Evolutionary conservation across 2,797 vertebrate species (phyloP).

Genomic region (Coranthus polyacanthus): DNA sequence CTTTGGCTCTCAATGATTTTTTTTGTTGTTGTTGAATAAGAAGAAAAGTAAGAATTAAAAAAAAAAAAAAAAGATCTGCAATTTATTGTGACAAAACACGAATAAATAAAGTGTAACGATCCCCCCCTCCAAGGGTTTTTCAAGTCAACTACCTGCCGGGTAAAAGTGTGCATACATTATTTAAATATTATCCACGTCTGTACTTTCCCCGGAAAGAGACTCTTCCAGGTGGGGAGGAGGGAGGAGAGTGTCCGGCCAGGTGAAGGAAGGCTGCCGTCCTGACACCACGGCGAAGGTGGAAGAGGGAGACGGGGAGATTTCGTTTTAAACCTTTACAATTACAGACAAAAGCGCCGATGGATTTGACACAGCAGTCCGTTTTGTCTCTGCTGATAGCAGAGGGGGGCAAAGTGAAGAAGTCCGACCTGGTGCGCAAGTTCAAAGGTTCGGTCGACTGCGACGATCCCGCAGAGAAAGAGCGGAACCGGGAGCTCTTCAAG

Average conservation of each 20-base stretch:
- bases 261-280: conserved; percentile 7
- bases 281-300: conserved; percentile 24
- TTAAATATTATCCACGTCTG: conserved; percentile 72
- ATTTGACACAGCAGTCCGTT: conserved; percentile 84
- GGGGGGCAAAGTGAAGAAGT: conserved; percentile 86
- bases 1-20: too few relatives aligned
- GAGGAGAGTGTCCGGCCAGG: conserved; percentile 45
- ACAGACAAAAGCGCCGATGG: conserved; percentile 60
- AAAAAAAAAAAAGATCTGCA: too few relatives aligned
- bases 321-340: too few relatives aligned
- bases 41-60: too few relatives aligned
- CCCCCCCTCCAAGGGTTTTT: too few relatives aligned
- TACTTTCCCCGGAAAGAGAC: conserved; percentile 67
- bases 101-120: too few relatives aligned
- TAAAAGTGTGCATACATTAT: conserved; percentile 65
- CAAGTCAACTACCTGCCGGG: background rate
- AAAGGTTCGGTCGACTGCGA: conserved; percentile 80
- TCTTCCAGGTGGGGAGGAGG: conserved; percentile 61
- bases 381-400: conserved; percentile 81
- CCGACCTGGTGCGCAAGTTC: conserved; percentile 86
- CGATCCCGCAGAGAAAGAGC: conserved; percentile 78
- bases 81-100: too few relatives aligned
- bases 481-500: conserved; percentile 88
- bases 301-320: background rate
- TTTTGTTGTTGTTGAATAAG: too few relatives aligned